phyloP scores from a whole-genome alignment of 1,140 invertebrate genomes.

The Macrobrachium nipponense region DNA sequence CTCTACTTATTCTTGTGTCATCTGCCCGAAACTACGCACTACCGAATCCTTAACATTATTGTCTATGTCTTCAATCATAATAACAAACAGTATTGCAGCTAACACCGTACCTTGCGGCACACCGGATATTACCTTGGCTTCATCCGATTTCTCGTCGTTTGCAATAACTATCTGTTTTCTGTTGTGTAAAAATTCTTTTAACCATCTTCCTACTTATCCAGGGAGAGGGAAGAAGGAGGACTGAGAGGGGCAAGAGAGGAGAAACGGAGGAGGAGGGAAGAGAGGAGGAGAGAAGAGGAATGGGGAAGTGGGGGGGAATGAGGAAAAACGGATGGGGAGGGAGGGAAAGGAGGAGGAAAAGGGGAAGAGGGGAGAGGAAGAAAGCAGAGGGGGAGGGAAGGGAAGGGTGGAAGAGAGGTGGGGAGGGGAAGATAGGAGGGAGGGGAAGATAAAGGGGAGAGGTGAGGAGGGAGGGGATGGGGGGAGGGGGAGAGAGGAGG shows the following conservation, averaged over 20 bases:
- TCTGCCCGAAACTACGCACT: too few species aligned
- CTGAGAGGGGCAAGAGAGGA: neutral
- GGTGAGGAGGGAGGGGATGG: neutral
- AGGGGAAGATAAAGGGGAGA: too few species aligned
- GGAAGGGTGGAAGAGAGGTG: neutral
- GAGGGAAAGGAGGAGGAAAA: neutral
- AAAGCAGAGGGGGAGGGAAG: neutral
- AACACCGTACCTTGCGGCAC: too few species aligned
- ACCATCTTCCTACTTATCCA: too few species aligned
- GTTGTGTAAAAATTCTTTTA: too few species aligned
- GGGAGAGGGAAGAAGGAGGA: neutral
- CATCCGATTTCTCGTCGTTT: too few species aligned
- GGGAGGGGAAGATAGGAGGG: neutral
- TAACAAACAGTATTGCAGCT: too few species aligned
- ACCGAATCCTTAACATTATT: too few species aligned
- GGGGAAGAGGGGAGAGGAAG: neutral
- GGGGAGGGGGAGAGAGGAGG: neutral
- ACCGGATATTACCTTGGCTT: too few species aligned
- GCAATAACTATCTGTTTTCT: too few species aligned
- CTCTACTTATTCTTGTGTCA: too few species aligned
- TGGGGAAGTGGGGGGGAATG: neutral
- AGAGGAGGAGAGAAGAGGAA: neutral
- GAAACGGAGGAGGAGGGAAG: neutral
- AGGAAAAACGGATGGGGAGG: neutral
- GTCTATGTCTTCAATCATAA: too few species aligned